Evolutionary conservation across 2,797 vertebrate species (phyloP).

Genomic region (Rhinophrynus dorsalis): DNA sequence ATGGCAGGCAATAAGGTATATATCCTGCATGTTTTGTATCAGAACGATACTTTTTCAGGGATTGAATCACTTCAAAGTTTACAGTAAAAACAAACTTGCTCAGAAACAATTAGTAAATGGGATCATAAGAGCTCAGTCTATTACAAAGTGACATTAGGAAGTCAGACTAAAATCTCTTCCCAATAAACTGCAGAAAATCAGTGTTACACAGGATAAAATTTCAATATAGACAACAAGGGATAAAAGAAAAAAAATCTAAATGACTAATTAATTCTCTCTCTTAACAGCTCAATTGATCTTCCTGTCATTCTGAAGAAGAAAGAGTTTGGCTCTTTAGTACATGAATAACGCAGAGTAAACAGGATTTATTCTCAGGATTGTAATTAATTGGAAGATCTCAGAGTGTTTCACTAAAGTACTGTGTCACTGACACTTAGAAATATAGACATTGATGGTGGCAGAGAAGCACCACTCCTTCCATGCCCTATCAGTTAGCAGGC

Average conservation of each 20-base stretch:
- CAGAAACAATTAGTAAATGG: too few relatives aligned
- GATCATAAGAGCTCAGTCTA: conserved; percentile 55
- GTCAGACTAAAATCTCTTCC: conserved; percentile 57
- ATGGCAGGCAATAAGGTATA: too few relatives aligned
- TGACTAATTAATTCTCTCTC: conserved; percentile 61
- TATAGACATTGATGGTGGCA: neutral
- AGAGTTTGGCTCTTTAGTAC: conserved; percentile 23
- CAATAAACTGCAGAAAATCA: conserved; percentile 63
- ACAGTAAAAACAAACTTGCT: too few relatives aligned
- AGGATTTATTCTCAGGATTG: conserved; percentile 32
- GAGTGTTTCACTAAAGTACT: conserved; percentile 11
- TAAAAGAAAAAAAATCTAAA: conserved; percentile 42
- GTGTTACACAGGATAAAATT: conserved; percentile 56
- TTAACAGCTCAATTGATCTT: conserved; percentile 55
- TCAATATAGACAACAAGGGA: conserved; percentile 54
- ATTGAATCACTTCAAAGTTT: too few relatives aligned
- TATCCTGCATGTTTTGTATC: too few relatives aligned
- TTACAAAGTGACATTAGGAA: conserved; percentile 61
- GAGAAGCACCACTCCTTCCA: too few relatives aligned
- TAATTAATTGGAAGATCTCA: conserved; percentile 29
- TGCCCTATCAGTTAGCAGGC: too few relatives aligned
- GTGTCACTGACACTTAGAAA: conserved; percentile 6
- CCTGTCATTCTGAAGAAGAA: conserved; percentile 32
- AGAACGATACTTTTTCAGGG: too few relatives aligned
- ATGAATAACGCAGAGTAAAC: conserved; percentile 27